A percentile compares a stretch with the other conserved stretches of the same genome.
Conservation (phyloP, 2,797 vertebrate genomes). For the Ceryle rudis region DNA sequence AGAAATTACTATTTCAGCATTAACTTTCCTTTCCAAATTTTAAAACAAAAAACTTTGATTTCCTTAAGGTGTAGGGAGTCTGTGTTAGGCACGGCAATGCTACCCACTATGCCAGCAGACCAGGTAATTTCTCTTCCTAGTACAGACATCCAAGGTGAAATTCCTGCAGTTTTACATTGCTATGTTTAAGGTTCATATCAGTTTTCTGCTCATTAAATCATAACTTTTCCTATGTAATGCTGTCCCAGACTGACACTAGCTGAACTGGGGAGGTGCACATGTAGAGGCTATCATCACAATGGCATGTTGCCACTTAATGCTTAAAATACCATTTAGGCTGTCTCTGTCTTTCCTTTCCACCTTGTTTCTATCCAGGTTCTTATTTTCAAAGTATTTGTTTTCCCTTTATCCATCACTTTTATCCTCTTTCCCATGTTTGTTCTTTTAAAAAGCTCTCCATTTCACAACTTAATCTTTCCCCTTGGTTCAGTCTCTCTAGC, state of each 20-base stretch:
- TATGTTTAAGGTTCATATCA: background rate
- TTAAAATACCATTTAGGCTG: background rate
- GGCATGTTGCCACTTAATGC: background rate
- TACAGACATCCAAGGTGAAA: background rate
- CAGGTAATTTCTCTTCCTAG: background rate
- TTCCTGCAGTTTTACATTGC: background rate
- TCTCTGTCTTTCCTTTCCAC: background rate
- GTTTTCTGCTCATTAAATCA: background rate
- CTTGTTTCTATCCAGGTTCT: background rate
- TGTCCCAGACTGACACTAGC: background rate
- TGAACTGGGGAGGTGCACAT: background rate
- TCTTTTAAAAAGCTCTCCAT: background rate
- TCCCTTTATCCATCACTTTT: background rate
- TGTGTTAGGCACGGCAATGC: background rate
- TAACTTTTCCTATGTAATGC: background rate
- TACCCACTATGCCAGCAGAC: background rate
- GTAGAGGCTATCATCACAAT: background rate
- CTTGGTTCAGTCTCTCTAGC: background rate
- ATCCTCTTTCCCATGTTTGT: rapidly evolving
- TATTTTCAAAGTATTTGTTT: background rate
- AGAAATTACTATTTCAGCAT: background rate
- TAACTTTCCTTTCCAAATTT: background rate
- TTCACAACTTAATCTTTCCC: background rate
- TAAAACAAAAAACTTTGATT: background rate
- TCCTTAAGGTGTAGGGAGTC: background rate